Base-by-base conservation (phyloP, 1,140 invertebrate species). In the Babylonia areolata region DNA sequence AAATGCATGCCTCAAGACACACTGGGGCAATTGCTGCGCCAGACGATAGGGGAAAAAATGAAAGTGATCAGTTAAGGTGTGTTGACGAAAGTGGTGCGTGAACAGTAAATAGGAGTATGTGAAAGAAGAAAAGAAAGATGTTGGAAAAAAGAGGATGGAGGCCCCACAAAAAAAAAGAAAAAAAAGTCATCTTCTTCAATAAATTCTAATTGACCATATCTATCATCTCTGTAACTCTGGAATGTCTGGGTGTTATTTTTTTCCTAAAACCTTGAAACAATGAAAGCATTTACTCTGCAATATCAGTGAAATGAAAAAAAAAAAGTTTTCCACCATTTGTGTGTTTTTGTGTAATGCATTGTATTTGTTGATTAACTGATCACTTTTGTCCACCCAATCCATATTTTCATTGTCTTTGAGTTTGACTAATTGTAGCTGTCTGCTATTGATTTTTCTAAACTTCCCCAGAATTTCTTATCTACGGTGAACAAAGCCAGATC, bases 321-420 rank as follows among this genome's bases (percentile, higher is more conserved):
- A 5, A 46, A 51, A 23, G 58, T 69, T 69, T 69, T 69, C 58
- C 58, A 3, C 58, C 6, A 69, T 69, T 69, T 69, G 6, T 69
- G 0, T 20, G 58, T 15, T 69, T n/a, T 81, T 5, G 20, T 2
- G 5, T 33, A 81, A 5, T 39, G 39, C 31, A 51, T 46, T 81
- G 31, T 81, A 81, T 5, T 81, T 54, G 39, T 51, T 51, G 12
- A 81, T 81, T 39, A 81, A 54, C 46, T 2, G 80, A 51, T 6
- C 80, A 54, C 39, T 46, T 54, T 46, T 17, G 31, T 81, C 80
- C 51, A 81, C 80, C 46, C 80, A 39, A 46, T 51, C 51, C 80
- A 81, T 81, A 51, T 81, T 28, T 54, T 40, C 51, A 54, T 46
- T 81, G 31, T 81, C 46, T 23, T 40, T 2, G 2, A n/a, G n/a